A percentile compares a stretch with the other conserved stretches of the same genome.
Evolutionary conservation across 1,140 invertebrate species (phyloP).

Genomic region (Ptiloglossa arizonensis): DNA sequence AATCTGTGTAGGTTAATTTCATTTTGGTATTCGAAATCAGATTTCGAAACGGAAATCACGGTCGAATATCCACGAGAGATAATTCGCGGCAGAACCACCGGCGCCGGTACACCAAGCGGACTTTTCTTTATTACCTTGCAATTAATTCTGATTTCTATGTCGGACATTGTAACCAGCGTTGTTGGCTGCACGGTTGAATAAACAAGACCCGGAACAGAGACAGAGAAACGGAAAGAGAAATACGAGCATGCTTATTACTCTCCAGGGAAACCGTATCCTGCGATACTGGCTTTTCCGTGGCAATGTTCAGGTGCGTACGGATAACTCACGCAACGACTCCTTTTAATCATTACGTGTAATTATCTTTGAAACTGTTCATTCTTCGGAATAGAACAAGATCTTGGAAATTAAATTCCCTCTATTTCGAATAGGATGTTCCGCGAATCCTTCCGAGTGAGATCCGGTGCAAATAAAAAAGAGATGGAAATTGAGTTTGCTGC

Average conservation of each 20-base stretch:
- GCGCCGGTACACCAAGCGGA: not conserved
- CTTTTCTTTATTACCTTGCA: not conserved
- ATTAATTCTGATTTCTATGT: not conserved
- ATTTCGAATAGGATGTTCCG: too few relatives aligned
- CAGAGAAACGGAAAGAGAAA: not conserved
- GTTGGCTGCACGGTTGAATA: not conserved
- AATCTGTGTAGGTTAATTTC: conserved; percentile 34
- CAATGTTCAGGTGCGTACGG: not conserved
- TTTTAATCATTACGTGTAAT: too few relatives aligned
- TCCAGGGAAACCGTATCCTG: not conserved
- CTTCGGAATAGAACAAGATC: too few relatives aligned
- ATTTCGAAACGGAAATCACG: conserved; percentile 41
- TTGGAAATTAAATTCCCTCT: too few relatives aligned
- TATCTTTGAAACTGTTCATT: too few relatives aligned
- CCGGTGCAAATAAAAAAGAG: too few relatives aligned
- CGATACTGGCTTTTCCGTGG: not conserved
- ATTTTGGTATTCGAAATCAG: conserved; percentile 35
- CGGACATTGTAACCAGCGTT: not conserved
- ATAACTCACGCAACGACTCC: too few relatives aligned
- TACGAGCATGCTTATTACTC: not conserved
- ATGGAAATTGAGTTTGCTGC: too few relatives aligned
- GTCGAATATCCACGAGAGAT: not conserved
- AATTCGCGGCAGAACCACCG: not conserved
- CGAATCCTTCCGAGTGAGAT: too few relatives aligned
- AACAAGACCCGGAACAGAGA: too few relatives aligned